phyloP scores from a whole-genome alignment of 2,888 invertebrate genomes.

The Erebia ligea region DNA sequence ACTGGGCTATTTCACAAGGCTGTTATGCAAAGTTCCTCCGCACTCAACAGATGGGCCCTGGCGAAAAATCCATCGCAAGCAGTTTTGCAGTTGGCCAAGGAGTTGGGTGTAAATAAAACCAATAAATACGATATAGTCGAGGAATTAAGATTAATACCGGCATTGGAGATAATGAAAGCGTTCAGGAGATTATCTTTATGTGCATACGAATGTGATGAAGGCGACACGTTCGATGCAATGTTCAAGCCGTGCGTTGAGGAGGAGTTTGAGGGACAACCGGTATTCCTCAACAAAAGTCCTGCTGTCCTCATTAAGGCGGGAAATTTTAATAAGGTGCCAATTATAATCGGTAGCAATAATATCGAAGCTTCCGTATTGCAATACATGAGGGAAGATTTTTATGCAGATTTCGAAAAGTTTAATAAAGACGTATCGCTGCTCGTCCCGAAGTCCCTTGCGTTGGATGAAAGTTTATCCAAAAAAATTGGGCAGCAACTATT shows the following conservation, averaged over 20 bases:
- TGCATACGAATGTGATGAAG: conserved; percentile 38
- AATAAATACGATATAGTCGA: conserved; percentile 64
- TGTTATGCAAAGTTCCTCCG: conserved; percentile 73
- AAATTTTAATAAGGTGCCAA: conserved; percentile 71
- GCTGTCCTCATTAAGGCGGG: conserved; percentile 66
- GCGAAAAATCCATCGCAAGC: conserved; percentile 62
- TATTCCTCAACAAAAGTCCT: conserved; percentile 71
- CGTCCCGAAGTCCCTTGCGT: conserved; percentile 62
- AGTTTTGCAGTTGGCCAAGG: conserved; percentile 58
- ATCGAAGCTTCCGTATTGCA: conserved; percentile 63
- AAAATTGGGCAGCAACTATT: conserved; percentile 64
- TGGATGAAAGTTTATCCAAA: conserved; percentile 53
- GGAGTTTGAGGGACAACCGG: conserved; percentile 71
- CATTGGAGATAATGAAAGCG: conserved; percentile 57
- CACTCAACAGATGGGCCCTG: conserved; percentile 70
- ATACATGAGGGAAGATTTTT: conserved; percentile 55
- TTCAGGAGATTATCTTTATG: conserved; percentile 40
- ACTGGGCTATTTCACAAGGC: conserved; percentile 74
- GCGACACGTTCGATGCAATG: conserved; percentile 55
- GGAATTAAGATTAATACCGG: conserved; percentile 56
- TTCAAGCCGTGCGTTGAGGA: conserved; percentile 75
- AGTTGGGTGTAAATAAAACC: conserved; percentile 57
- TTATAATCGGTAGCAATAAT: conserved; percentile 73
- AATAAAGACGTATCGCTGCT: conserved; percentile 62
- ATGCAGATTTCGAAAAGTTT: conserved; percentile 62